Base-by-base conservation (phyloP, 2,797 vertebrate species). In the Pipistrellus pipistrellus region DNA sequence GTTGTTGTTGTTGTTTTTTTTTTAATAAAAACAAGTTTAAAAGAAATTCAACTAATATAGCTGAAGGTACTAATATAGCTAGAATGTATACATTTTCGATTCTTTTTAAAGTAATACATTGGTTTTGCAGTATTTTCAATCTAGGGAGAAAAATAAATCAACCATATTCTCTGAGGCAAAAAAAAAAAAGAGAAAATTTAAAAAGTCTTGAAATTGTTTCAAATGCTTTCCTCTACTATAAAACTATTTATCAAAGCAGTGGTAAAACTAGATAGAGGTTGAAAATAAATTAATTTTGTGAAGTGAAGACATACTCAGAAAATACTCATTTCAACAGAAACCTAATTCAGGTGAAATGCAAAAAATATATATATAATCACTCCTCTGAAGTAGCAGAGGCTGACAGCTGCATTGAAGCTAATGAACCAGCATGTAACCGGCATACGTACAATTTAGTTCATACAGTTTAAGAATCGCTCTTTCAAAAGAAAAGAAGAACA, bases 271-370 rank as follows among this genome's bases (percentile, higher is more conserved):
- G 78, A 95, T 35, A 90, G 78, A 95, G 35, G 20, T 35, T 91
- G 76, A 81, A 95, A 96, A 78, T 89, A 87, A 93, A 87, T 90
- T 85, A 85, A 88, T 88, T 95, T 90, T 86, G 57, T 69, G 51
- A 88, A 91, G 55, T 92, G 35, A 95, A n/a, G 48, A 73, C 72
- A 84, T 32, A 84, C 41, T 94, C 71, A 84, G 75, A 84, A 97
- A 90, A 92, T 32, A 85, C 18, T 66, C 87, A 48, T 73, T 73
- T 95, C 81, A 89, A 84, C 2, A 21, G 68, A 96, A 93, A 91
- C 15, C 48, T 77, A 72, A 85, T 91, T 88, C 84, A 83, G 57
- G 51, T 88, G n/a, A 90, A 91, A 91, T 68, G 8, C 73, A 57
- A 81, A 80, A 8, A 44, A 62, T 9, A 48, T 32, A 35, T 41